phyloP scores from a whole-genome alignment of 2,888 invertebrate species.

The Drosophila formosana region DNA sequence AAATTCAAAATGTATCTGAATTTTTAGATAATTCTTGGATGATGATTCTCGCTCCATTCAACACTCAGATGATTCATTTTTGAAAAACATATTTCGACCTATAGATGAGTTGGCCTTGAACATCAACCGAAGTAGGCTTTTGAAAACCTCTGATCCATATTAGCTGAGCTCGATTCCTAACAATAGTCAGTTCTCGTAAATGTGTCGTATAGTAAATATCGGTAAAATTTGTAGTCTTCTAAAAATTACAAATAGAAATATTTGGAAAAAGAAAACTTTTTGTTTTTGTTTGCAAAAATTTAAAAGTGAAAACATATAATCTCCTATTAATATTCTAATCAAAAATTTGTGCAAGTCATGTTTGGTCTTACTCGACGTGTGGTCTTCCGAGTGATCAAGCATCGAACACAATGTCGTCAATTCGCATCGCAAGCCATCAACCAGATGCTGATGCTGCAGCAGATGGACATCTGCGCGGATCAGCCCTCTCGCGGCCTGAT shows the following conservation, averaged over 20 bases:
- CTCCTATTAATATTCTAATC: slow-evolving; percentile 2
- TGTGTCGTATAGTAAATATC: slow-evolving; percentile 58
- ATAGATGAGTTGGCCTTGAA: slow-evolving; percentile 11
- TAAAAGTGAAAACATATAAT: slow-evolving; percentile 11
- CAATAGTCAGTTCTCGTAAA: slow-evolving; percentile 42
- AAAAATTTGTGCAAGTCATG: slow-evolving; percentile 44
- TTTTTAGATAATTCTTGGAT: too few species aligned
- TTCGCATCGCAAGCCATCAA: slow-evolving; percentile 82
- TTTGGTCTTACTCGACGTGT: slow-evolving; percentile 62
- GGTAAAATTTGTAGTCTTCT: slow-evolving; percentile 49
- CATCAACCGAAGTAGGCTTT: slow-evolving; percentile 27
- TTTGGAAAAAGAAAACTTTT: slow-evolving; percentile 4
- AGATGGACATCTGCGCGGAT: slow-evolving; percentile 83
- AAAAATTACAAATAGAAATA: slow-evolving; percentile 35
- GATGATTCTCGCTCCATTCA: too few species aligned
- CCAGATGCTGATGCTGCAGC: slow-evolving; percentile 79
- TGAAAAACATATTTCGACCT: not conserved
- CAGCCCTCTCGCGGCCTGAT: slow-evolving; percentile 86
- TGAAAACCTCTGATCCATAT: not conserved
- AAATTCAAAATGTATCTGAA: not conserved
- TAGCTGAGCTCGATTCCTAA: too few species aligned
- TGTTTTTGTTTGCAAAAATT: slow-evolving; percentile 6
- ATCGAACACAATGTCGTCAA: slow-evolving; percentile 33
- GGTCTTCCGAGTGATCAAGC: slow-evolving; percentile 28
- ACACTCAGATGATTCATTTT: not conserved